Base-by-base conservation (phyloP, 2,888 invertebrate species). In the Gerris lacustris region DNA sequence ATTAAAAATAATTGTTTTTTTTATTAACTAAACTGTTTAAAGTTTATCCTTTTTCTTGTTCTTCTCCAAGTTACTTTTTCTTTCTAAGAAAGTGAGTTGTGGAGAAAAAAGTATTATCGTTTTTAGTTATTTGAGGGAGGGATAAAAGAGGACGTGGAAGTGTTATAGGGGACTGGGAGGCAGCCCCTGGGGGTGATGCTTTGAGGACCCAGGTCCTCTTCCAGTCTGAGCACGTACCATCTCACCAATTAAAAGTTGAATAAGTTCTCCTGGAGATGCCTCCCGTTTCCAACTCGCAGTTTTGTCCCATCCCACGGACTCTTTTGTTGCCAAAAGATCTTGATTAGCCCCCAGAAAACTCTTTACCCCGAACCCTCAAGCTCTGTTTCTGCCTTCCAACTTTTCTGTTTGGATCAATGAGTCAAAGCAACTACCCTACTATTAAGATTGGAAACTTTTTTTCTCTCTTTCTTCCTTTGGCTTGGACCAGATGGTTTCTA, bases 271-370 rank as follows among this genome's bases (percentile, higher is more conserved):
- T 55, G 11, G 9, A 15, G 55, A 55, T 11, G 15, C 9, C 55
- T 15, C 55, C 55, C 9, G 55, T 55, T 55, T 15, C 55, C 15
- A 55, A 55, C 11, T 55, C 55, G n/a, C 47, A 15, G 9, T 55
- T 55, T 15, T 55, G 55, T 55, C 55, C 55, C 55, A 31, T 31
- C 31, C 31, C 31, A 31, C 31, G 31, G 31, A 31, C 31, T 31
- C 55, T 55, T 55, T 55, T 55, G 55, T 55, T 55, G 55, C 55
- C 55, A 55, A 55, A 55, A 55, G 55, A 55, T 55, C 55, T 55
- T 55, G 55, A 55, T 55, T 55, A 55, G 55, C 9, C 55, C 55
- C 15, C 15, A 31, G 31, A 31, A 31, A 31, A 11, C 55, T 55
- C 55, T 55, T 55, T 55, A 55, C 15, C 55, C 9, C 55, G 55